Base-by-base conservation (phyloP, 1,140 invertebrate genomes). In the Semibalanus balanoides region DNA sequence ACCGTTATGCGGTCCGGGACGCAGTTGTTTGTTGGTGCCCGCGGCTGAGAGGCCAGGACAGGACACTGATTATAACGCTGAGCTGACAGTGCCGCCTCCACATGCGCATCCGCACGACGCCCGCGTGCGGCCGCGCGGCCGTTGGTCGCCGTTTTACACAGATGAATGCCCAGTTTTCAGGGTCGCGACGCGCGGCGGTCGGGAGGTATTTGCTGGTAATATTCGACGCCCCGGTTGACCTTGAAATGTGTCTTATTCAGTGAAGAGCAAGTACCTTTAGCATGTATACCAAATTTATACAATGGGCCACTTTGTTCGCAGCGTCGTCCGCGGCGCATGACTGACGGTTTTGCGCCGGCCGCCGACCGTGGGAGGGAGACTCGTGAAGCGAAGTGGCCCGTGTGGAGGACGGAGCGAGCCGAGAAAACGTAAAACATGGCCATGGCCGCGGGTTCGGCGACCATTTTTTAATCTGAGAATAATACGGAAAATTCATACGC, bases 201-300 rank as follows among this genome's bases (percentile, higher is more conserved):
- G 51, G 7, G 22, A 14, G 51, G 51, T 64, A 64, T 64, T 64
- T 64, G 51, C 51, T 64, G 51, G 51, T 64, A 64, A 64, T 64
- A 64, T 64, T 64, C 51, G 51, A 64, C 51, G 51, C 51, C 51
- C 51, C 51, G 51, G 14, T 25, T 25, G 51, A 25, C 51, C 51
- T 64, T 64, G 51, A 64, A 64, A 64, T 64, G 51, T 64, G 51
- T 64, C 51, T 64, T 64, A 64, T 64, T 64, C 51, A 64, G 51
- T 64, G 51, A 64, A 64, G 51, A 64, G 51, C 51, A 64, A 64
- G 51, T 64, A 64, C 51, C 51, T 64, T 64, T 64, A 64, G 51
- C 51, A 64, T 64, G 51, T 64, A 64, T 64, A 64, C 51, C 51
- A 64, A 64, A 64, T 64, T 64, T 64, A 64, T 64, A 64, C 51